Base-by-base conservation (phyloP, 2,113 vertebrate species). In the Rhinopomastus cyanomelas region DNA sequence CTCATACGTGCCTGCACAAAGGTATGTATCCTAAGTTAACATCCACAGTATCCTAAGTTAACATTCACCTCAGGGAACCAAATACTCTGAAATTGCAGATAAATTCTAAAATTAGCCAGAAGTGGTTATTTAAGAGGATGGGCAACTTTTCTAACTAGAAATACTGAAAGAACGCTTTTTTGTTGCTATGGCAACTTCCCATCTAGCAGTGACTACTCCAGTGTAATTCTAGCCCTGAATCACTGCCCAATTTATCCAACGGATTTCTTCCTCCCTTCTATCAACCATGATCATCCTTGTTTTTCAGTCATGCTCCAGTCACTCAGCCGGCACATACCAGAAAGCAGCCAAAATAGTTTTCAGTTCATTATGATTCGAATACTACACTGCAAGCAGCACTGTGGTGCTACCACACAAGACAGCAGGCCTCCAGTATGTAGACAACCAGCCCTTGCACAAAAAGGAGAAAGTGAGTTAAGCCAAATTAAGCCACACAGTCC, bases 151-250 rank as follows among this genome's bases (percentile, higher is more conserved):
- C 61, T 75, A 76, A 83, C 44, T 52, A 75, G 69, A 79, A 71
- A 34, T 21, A 23, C 48, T 30, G 19, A 80, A 88, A 84, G 69
- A 42, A 92, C 82, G 75, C 75, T 79, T 85, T 92, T 88, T 29
- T 69, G 84, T 94, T 94, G 55, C 94, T 78, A 87, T 80, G 42
- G 71, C 29, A 88, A 79, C 78, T 46, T 82, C 81, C 52, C 67
- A 66, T 32, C 67, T 69, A 79, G 78, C 74, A 59, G 64, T 6
- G 59, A 93, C 69, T 66, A 92, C 85, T 92, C 39, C 85, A 67
- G 61, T 7, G 20, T 51, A 87, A 90, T 85, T 82, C 82, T 32
- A 81, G 61, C 55, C 62, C 42, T 87, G 71, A 88, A 81, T 84
- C 46, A 30, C 71, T 12, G 34, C 56, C 56, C 52, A 75, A 77